Base-by-base conservation (phyloP, 2,888 invertebrate genomes). In the Agrotis ipsilon region DNA sequence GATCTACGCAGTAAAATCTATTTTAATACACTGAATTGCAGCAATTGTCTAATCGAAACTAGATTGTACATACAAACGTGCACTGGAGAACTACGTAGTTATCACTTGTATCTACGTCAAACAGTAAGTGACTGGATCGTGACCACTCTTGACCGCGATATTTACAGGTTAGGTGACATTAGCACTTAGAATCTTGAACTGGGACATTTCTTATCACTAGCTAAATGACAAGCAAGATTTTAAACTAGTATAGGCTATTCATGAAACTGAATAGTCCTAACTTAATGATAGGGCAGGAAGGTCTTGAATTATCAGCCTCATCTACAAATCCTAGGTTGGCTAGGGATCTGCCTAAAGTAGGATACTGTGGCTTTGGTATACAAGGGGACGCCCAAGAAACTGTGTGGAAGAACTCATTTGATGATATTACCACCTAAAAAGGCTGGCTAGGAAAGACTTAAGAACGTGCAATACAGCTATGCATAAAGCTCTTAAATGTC, bases 31-130 rank as follows among this genome's bases (percentile, higher is more conserved):
- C 19, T 76, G 63, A 72, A 81, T 72, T 67, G 81, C 78, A 65
- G 57, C 78, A 78, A 78, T 81, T 79, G 78, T 81, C 78, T 77
- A 62, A 78, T 72, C 45, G 72, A 64, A 71, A 68, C 57, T 39
- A 67, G 69, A 74, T 63, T 21, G 52, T 58, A 61, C 16, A 43
- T 58, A 61, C 16, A 43, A 61, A 48, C 66, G 66, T 78, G 67
- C 58, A 54, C 43, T 46, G 18, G 52, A 45, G 55, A 59, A 27
- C 45, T 51, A 57, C 14, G 39, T 62, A 68, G 66, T 64, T 75
- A 82, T 82, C 71, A 75, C 45, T 52, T 52, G 45, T 16, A 19
- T 54, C 68, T 70, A 64, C 80, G 65, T 77, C 77, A 64, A 59
- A 43, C 68, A 68, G 24, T 54, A 60, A 72, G 70, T 64, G 60